phyloP scores from a whole-genome alignment of 1,140 invertebrate species.

The Drosophila sturtevanti region DNA sequence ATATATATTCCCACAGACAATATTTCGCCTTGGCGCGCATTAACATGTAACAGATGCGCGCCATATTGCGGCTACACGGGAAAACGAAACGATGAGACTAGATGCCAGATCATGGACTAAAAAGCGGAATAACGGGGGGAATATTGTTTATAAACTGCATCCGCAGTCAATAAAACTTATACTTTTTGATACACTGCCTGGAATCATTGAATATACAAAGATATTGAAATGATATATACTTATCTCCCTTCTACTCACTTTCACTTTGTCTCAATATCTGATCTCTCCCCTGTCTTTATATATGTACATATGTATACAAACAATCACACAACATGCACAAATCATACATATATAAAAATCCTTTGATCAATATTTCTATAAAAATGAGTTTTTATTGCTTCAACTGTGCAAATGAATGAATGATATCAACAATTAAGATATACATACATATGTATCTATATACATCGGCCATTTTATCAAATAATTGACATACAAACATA shows the following conservation, averaged over 20 bases:
- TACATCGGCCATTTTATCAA: too few relatives aligned
- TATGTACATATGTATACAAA: too few relatives aligned
- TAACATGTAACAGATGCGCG: slow-evolving; percentile 80
- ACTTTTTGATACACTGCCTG: slow-evolving; percentile 70
- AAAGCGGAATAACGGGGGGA: slow-evolving; percentile 18
- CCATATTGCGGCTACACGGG: slow-evolving; percentile 65
- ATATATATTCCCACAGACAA: slow-evolving; percentile 29
- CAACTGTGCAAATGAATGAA: too few relatives aligned
- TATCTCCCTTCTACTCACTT: too few relatives aligned
- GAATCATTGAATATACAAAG: slow-evolving; percentile 47
- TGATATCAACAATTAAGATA: too few relatives aligned
- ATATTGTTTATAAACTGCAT: slow-evolving; percentile 78
- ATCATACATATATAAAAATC: too few relatives aligned
- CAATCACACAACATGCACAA: background rate
- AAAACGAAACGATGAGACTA: background rate
- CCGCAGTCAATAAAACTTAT: slow-evolving; percentile 80
- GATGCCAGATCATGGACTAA: background rate
- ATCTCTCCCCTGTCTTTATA: too few relatives aligned
- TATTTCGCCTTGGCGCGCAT: slow-evolving; percentile 55
- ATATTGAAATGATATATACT: background rate
- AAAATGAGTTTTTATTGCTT: too few relatives aligned
- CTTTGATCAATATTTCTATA: too few relatives aligned
- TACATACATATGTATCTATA: too few relatives aligned
- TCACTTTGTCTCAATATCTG: too few relatives aligned
- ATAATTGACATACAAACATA: too few relatives aligned